Percentiles rank a stretch among this genome's conserved stretches.
Conservation (phyloP, 1,140 invertebrate species). For the Drosophila burlai region DNA sequence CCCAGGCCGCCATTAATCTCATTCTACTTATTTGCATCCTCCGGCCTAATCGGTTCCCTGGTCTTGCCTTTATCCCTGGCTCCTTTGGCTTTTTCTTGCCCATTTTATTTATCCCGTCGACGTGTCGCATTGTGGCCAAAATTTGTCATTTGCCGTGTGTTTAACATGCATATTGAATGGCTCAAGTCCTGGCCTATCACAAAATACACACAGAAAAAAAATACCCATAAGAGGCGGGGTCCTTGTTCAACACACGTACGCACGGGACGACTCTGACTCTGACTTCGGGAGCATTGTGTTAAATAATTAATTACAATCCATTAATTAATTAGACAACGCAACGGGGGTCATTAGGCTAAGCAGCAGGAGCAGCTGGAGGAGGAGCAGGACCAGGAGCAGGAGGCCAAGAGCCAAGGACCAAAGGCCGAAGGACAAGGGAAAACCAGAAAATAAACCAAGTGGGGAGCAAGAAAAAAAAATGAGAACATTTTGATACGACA, state of each 20-base stretch:
- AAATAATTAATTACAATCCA: constrained; percentile 84
- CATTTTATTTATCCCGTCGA: constrained; percentile 23
- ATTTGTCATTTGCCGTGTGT: constrained; percentile 61
- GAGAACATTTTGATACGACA: constrained; percentile 54
- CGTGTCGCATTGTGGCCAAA: constrained; percentile 46
- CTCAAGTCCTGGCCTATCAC: background rate
- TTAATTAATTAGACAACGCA: constrained; percentile 80
- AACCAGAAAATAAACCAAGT: constrained; percentile 16
- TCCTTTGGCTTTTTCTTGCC: background rate
- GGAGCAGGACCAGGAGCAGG: constrained; percentile 6
- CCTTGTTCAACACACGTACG: constrained; percentile 47
- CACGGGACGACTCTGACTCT: constrained; percentile 19
- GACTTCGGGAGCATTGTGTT: constrained; percentile 65
- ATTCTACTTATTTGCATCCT: constrained; percentile 35
- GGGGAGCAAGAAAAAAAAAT: constrained; percentile 31
- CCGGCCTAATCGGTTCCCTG: constrained; percentile 24
- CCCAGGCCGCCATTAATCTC: constrained; percentile 29
- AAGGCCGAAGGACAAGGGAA: constrained; percentile 2
- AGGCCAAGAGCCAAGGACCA: constrained; percentile 21
- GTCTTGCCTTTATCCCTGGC: background rate
- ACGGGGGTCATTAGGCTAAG: constrained; percentile 74
- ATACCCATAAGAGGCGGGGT: constrained; percentile 1
- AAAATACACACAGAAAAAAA: background rate
- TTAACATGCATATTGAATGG: constrained; percentile 56
- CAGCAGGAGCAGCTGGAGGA: constrained; percentile 25